phyloP scores from a whole-genome alignment of 2,797 vertebrate genomes.

The Phrynocephalus vlangalii region DNA sequence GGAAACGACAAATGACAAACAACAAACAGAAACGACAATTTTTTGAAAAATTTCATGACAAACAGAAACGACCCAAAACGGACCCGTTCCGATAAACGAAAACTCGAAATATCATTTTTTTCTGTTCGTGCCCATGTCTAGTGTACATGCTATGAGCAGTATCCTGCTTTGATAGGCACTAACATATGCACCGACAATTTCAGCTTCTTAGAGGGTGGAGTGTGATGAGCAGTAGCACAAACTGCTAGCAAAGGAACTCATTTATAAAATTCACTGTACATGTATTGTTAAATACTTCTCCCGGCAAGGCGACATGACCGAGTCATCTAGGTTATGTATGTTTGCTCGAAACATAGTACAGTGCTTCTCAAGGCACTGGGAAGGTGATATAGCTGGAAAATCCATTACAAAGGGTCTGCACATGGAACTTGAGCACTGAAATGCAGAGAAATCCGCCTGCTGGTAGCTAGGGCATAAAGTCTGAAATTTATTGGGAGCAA shows the following conservation, averaged over 20 bases:
- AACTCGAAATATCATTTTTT: too few species aligned
- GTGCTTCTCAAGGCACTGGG: constrained; percentile 16
- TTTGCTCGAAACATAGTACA: constrained; percentile 39
- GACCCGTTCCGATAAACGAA: too few species aligned
- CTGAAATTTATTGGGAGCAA: constrained; percentile 24
- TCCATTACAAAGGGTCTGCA: neutral
- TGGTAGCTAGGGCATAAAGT: constrained; percentile 14
- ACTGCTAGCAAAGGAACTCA: constrained; percentile 26
- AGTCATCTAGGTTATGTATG: constrained; percentile 19
- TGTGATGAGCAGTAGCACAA: neutral
- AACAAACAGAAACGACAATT: too few species aligned
- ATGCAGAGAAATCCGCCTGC: neutral
- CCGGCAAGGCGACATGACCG: constrained; percentile 25
- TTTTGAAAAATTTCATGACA: too few species aligned
- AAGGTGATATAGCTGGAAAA: neutral
- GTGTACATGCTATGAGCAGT: constrained; percentile 46
- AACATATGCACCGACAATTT: constrained; percentile 45
- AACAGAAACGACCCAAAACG: too few species aligned
- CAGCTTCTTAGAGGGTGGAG: constrained; percentile 18
- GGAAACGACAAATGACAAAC: too few species aligned
- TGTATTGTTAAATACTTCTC: neutral
- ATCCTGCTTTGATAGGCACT: constrained; percentile 52
- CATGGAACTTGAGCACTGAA: constrained; percentile 5
- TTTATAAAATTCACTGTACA: constrained; percentile 50
- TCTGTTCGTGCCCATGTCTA: neutral